A percentile compares a stretch with the other conserved stretches of the same genome.
Conservation (phyloP, 2,888 invertebrate genomes). For the Sialis fuliginosa region DNA sequence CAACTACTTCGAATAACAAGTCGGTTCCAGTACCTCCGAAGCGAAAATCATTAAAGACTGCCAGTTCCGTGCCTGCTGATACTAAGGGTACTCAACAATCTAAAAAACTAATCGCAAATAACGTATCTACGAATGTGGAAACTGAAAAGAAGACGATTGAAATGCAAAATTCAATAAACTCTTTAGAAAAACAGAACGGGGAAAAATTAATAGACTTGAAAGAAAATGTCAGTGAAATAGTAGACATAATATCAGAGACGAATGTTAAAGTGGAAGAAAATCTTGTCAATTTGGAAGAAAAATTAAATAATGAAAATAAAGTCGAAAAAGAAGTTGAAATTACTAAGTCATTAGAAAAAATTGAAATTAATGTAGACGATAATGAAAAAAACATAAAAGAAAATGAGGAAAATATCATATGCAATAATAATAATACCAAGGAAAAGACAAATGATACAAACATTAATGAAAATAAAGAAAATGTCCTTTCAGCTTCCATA, state of each 20-base stretch:
- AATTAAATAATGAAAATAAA: too few species aligned
- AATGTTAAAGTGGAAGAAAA: too few species aligned
- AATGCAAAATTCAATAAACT: neutral
- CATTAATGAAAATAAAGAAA: neutral
- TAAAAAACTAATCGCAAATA: neutral
- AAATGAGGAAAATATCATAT: neutral
- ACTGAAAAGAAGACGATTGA: constrained; percentile 7
- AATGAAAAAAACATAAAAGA: neutral
- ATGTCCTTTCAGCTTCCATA: neutral
- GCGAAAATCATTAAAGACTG: neutral
- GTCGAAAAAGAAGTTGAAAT: too few species aligned
- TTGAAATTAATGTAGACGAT: too few species aligned
- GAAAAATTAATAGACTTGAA: constrained; percentile 3
- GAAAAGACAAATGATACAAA: neutral
- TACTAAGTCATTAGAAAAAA: too few species aligned
- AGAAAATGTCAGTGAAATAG: neutral
- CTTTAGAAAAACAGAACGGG: constrained; percentile 4
- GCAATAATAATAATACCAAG: neutral
- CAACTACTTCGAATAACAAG: neutral
- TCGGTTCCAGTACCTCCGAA: constrained; percentile 2
- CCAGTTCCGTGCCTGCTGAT: too few species aligned
- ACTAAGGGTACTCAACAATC: neutral
- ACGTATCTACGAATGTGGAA: constrained; percentile 2
- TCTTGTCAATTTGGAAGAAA: too few species aligned
- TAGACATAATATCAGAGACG: too few species aligned